A percentile compares a stretch with the other conserved stretches of the same genome.
Evolutionary conservation across 2,113 vertebrate species (phyloP).

Genomic region (Leucoraja erinaceus): DNA sequence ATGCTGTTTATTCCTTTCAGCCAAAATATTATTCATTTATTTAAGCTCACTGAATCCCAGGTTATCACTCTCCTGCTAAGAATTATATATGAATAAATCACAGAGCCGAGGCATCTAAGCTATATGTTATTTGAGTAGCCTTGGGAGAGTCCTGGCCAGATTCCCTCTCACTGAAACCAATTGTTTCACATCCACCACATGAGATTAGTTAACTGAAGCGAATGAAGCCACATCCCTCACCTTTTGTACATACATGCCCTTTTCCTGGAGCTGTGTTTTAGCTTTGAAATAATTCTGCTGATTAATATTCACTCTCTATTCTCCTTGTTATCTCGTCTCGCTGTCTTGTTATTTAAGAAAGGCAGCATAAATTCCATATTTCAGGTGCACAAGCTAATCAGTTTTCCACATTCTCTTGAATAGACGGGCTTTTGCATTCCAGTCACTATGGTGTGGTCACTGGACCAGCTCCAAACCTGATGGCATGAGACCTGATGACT

Average conservation of each 20-base stretch:
- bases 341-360: neutral
- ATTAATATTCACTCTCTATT: constrained; percentile 2
- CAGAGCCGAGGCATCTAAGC: neutral
- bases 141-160: neutral
- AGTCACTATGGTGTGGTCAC: neutral
- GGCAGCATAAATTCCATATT: neutral
- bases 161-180: neutral
- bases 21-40: constrained; percentile 7
- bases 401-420: neutral
- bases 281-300: neutral
- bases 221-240: neutral
- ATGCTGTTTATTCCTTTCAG: neutral
- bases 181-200: neutral
- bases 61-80: constrained; percentile 20
- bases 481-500: constrained; percentile 16
- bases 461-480: neutral
- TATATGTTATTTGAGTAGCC: neutral
- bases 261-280: neutral
- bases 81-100: constrained; percentile 6
- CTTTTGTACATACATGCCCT: neutral
- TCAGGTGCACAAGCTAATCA: neutral
- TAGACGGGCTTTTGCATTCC: constrained; percentile 1
- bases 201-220: neutral
- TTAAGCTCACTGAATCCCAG: neutral
- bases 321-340: neutral